Evolutionary conservation across 2,113 vertebrate species (phyloP), one percentile per base, ranked within the genome.

Genomic region (Leucoraja erinaceus): DNA sequence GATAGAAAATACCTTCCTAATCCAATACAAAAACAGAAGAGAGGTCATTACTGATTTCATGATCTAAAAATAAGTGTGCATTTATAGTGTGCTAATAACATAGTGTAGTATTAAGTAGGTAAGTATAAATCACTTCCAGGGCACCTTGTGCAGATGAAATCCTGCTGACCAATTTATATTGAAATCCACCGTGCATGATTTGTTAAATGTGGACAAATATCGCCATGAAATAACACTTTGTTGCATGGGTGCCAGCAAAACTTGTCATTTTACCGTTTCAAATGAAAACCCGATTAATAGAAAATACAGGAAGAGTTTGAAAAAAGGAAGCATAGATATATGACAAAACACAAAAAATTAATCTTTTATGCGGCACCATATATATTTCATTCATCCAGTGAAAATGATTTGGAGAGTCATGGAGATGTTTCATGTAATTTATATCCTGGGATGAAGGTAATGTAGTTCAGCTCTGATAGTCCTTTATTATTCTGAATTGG

Each of bases 401-500:
- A n/a, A 77, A 33, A 77, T 77, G n/a, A 77, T 77, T 77, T 77
- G 25, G n/a, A 11, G 16, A 77, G 31, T 77, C 75, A 77, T 12
- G n/a, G 11, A 77, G 75, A 77, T 77, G 75, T 33, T 77, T 14
- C 16, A 14, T 59, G 54, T 47, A 84, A 59, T 54, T 84, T 78
- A 38, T 79, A 33, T 38, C 20, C 77, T 84, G 33, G 4, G n/a
- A 28, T 22, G 81, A 9, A 84, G 54, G 47, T 84, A 54, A 18
- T 84, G 33, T 20, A 5, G 79, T 83, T 83, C 79, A 83, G 79
- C 47, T 56, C 16, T 18, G 22, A 47, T 18, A 83, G 22, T 22
- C 79, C 56, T 75, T 75, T 56, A 83, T 83, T 56, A 83, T 83
- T 6, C 79, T 83, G 79, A 16, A 83, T 83, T 83, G 16, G 54